These are phyloP conservation scores for Melipona bicolor DNA, from an alignment of 2,888 invertebrate species.

Conservation along the genomic window DNA sequence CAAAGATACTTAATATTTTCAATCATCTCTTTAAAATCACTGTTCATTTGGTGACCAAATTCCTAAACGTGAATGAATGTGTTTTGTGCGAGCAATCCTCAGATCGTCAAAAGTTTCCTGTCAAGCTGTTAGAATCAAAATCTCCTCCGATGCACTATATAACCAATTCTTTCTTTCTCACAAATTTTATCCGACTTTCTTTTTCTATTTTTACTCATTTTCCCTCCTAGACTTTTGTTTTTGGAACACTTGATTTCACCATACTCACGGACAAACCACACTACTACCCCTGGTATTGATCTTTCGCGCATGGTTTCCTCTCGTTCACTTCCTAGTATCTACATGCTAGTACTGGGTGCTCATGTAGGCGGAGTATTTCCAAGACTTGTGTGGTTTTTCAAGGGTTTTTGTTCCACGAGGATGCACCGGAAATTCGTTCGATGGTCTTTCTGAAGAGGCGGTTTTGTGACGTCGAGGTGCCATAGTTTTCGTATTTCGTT, in stretches of 20 bases:
- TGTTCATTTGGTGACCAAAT: no score
- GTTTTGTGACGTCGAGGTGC: no score
- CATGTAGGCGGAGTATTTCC: slow-evolving; percentile 41
- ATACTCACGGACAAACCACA: slow-evolving; percentile 27
- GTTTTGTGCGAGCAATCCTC: no score
- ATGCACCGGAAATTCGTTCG: slow-evolving; percentile 5
- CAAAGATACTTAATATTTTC: no score
- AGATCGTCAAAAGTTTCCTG: no score
- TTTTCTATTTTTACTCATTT: no score
- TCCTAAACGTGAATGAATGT: no score
- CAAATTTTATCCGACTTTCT: background rate
- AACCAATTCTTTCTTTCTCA: no score
- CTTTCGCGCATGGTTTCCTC: slow-evolving; percentile 54
- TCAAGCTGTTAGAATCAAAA: background rate
- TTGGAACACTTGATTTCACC: slow-evolving; percentile 37
- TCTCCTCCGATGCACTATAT: no score
- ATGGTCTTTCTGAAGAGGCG: background rate
- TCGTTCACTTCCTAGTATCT: slow-evolving; percentile 41
- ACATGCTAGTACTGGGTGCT: slow-evolving; percentile 10
- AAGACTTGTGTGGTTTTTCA: slow-evolving; percentile 17
- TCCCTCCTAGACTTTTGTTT: background rate
- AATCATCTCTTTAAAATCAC: no score
- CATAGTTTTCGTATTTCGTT: background rate
- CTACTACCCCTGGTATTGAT: slow-evolving; percentile 62
- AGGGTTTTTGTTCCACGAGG: background rate